Evolutionary conservation across 2,797 vertebrate species (phyloP).

Genomic region (Scarus forsteni): DNA sequence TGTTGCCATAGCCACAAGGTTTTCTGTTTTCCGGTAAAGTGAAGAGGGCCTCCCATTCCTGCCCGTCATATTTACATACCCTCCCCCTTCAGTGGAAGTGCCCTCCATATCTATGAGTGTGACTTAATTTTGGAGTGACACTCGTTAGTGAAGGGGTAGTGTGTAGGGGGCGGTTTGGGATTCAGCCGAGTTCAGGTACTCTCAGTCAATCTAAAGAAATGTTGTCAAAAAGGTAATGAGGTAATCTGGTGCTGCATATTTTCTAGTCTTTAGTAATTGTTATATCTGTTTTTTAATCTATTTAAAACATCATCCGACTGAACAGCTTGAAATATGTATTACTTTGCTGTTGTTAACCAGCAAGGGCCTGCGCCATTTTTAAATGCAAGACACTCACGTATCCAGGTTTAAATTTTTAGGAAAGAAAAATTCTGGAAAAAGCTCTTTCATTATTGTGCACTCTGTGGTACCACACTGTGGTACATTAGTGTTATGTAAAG

Average conservation of each 20-base stretch:
- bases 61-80: too few relatives aligned
- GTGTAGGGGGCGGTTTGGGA: too few relatives aligned
- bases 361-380: background rate
- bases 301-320: background rate
- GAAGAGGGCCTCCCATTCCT: too few relatives aligned
- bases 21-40: too few relatives aligned
- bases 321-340: background rate
- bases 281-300: background rate
- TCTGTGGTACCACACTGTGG: too few relatives aligned
- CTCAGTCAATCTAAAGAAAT: slow-evolving; percentile 1
- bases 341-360: background rate
- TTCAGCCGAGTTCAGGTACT: background rate
- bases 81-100: too few relatives aligned
- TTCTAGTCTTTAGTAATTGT: background rate
- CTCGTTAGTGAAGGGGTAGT: too few relatives aligned
- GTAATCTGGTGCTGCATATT: background rate
- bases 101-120: too few relatives aligned
- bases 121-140: too few relatives aligned
- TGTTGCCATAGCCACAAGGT: too few relatives aligned
- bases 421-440: background rate
- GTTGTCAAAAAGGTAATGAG: too few relatives aligned
- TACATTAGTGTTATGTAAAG: background rate
- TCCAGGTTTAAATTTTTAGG: slow-evolving; percentile 3
- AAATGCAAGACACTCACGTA: background rate
- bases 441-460: background rate